Evolutionary conservation across 1,140 invertebrate species (phyloP), one percentile per base, ranked within the genome.

Genomic region (Drosophila triauraria): DNA sequence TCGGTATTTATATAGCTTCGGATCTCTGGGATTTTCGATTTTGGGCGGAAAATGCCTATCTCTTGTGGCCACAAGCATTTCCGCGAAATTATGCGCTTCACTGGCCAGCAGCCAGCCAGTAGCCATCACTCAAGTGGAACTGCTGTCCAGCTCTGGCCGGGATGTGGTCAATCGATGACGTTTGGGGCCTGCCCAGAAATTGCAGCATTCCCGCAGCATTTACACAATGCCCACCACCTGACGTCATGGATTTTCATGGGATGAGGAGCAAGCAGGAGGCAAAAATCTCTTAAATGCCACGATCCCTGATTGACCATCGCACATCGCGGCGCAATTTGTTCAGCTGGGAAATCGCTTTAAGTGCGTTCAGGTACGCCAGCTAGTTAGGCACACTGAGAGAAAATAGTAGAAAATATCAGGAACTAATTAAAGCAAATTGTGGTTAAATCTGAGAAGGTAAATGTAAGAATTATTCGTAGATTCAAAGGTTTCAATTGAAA

Each of bases 71-170:
- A 50, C 67, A 82, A 75, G 50, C 88, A 88, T 90, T 88, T 90
- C 85, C 85, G 85, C 62, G 61, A 85, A 90, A 88, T 88, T 88
- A 88, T 82, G 82, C 85, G 85, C 85, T 79, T 90, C 85, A 91
- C 51, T 78, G 74, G 69, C 44, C 48, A 20, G 20, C 20, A 20
- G 20, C 20, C 20, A 20, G 32, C 32, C 9, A 32, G 32, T 32
- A 67, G 42, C 78, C 72, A 64, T 27, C 85, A 80, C 46, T 32
- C 71, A 61, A 67, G 59, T 83, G 83, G 67, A 82, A 86, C 83
- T 61, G 46, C 46, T 57, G 38, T 17, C 32, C 25, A 30, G n/a
- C 32, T 23, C 58, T 23, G 15, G 30, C 70, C 56, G 50, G 74
- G 72, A 76, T 76, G 74, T 67, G 74, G 74, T 76, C 76, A 64